Evolutionary conservation across 2,888 invertebrate species (phyloP), one percentile per base, ranked within the genome.

Genomic region (Ichneumoninae sp.): DNA sequence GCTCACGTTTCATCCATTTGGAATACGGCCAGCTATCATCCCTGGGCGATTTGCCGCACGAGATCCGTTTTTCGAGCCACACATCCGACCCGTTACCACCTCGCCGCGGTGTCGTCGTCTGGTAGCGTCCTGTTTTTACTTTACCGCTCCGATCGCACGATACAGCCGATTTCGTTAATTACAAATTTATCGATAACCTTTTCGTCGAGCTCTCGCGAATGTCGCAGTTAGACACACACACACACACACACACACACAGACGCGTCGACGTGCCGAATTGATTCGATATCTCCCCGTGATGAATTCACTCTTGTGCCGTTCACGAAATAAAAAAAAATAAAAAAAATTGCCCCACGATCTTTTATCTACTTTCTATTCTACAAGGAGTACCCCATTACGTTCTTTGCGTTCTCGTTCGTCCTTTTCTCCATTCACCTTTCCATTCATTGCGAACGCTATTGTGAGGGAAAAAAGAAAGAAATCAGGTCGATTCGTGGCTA

Each of bases 1-100:
- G 50, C 80, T 72, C 78, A 79, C 81, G 84, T 79, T 84, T 75
- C 81, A 50, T 75, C 70, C 74, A 84, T 84, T 84, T 82, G 84
- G 82, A 84, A 82, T 76, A 71, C 75, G 68, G 84, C 82, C 84
- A 84, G 82, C 75, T 71, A 82, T 82, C 60, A 71, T 66, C 82
- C 19, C 44, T 44, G 76, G 76, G 75, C 82, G 79, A 84, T 82
- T 84, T 84, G 40, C 75, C 78, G 82, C 79, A 66, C 81, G 82
- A 75, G 75, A 79, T 84, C 62, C 75, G 70, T 75, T 78, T 57
- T 26, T 19, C 47, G 71, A 62, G 26, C 57, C 33, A 40, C 19
- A 16, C 50, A 40, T 71, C 70, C 74, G 47, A 36, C 66, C 54
- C 70, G 22, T 57, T 57, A 4, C 78, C 72, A 16, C 16, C 54